Percentiles rank a stretch among this genome's conserved stretches.
Conservation (phyloP, 1,140 invertebrate species). For the Ips nitidus region DNA sequence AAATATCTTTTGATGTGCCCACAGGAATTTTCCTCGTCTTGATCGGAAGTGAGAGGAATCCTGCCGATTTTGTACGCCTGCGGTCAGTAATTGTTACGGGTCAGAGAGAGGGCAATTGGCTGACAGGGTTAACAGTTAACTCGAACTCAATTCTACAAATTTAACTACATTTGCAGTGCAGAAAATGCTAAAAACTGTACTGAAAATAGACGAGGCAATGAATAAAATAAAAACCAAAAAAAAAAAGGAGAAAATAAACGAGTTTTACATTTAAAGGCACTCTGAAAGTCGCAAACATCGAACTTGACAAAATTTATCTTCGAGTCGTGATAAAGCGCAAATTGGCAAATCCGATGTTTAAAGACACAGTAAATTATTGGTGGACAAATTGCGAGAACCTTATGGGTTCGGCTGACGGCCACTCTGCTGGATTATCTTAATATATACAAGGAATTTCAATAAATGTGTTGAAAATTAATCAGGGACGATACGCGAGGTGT, state of each 20-base stretch:
- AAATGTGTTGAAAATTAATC: slow-evolving; percentile 32
- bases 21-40: slow-evolving; percentile 20
- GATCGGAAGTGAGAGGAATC: slow-evolving; percentile 7
- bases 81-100: background rate
- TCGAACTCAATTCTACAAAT: background rate
- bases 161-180: too few relatives aligned
- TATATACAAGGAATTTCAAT: slow-evolving; percentile 32
- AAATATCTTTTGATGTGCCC: slow-evolving; percentile 25
- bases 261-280: too few relatives aligned
- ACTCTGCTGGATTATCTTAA: slow-evolving; percentile 24
- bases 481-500: slow-evolving; percentile 27
- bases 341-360: slow-evolving; percentile 21
- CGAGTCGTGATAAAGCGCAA: slow-evolving; percentile 23
- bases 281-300: background rate
- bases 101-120: background rate
- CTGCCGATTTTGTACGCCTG: background rate
- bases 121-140: background rate
- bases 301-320: slow-evolving; percentile 18
- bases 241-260: background rate
- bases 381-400: slow-evolving; percentile 23
- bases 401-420: slow-evolving; percentile 26
- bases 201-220: background rate
- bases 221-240: background rate
- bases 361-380: slow-evolving; percentile 24
- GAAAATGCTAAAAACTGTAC: background rate